Percentiles rank a stretch among this genome's conserved stretches.
These are phyloP conservation scores for Tachina lurida DNA, from an alignment of 2,888 invertebrate genomes.

Conservation along the genomic window DNA sequence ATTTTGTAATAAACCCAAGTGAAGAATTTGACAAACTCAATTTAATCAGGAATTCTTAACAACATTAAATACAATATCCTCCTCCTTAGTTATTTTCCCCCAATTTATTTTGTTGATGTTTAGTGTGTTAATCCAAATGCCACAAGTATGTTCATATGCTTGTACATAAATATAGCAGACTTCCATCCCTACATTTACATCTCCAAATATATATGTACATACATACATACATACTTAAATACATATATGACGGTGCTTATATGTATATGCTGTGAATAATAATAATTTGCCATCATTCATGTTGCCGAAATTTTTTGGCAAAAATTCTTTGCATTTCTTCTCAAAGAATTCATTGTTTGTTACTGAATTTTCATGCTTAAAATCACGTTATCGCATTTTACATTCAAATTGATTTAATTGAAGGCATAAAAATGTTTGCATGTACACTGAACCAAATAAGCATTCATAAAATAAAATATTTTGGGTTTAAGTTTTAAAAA, in stretches of 20 bases:
- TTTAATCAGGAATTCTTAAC: slow-evolving; percentile 17
- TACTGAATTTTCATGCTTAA: neutral
- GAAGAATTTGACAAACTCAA: slow-evolving; percentile 18
- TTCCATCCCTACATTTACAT: neutral
- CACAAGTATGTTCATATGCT: neutral
- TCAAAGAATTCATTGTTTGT: neutral
- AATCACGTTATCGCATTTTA: neutral
- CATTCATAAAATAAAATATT: neutral
- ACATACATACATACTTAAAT: neutral
- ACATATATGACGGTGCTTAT: neutral
- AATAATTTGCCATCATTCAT: slow-evolving; percentile 16
- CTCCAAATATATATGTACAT: neutral
- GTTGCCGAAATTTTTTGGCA: neutral
- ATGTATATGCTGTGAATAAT: neutral
- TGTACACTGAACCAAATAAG: neutral
- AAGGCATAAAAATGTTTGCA: neutral
- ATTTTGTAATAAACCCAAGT: slow-evolving; percentile 1
- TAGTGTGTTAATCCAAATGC: slow-evolving; percentile 3
- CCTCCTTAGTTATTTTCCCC: neutral
- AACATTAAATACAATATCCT: slow-evolving; percentile 6
- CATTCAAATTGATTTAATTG: slow-evolving; percentile 9
- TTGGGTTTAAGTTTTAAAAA: too few relatives aligned
- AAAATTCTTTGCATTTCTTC: slow-evolving; percentile 18
- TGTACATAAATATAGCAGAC: neutral
- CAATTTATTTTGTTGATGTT: neutral